These are phyloP conservation scores for Porites evermanni DNA, from an alignment of 92 coral and sea anemone species.

Conservation along the genomic window DNA sequence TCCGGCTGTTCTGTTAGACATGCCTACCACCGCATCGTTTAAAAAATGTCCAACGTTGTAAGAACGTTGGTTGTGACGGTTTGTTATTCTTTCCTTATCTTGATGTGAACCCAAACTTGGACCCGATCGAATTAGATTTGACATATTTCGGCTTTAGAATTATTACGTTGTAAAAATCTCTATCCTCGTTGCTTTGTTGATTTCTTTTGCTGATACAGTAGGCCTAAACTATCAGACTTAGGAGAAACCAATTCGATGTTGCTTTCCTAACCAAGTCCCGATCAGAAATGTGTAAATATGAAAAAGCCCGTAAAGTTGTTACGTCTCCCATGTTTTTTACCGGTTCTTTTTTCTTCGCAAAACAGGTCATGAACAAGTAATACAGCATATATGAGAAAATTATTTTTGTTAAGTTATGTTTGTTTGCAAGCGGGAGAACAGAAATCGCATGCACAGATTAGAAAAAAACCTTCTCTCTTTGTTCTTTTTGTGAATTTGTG, in stretches of 20 bases:
- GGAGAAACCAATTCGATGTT: background rate
- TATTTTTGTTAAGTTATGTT: background rate
- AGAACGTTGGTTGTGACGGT: slow-evolving; percentile 40
- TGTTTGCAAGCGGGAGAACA: slow-evolving; percentile 1
- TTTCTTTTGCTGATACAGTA: too few relatives aligned
- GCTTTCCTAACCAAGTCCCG: background rate
- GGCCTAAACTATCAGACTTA: background rate
- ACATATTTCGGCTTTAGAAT: background rate
- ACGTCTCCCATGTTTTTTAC: slow-evolving; percentile 1
- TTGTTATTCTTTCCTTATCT: background rate
- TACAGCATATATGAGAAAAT: background rate
- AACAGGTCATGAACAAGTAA: slow-evolving; percentile 53
- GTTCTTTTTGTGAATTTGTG: background rate
- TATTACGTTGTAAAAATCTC: too few relatives aligned
- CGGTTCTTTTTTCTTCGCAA: slow-evolving; percentile 19
- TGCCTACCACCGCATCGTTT: slow-evolving; percentile 72
- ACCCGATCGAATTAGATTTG: slow-evolving; percentile 3
- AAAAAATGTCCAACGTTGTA: slow-evolving; percentile 80
- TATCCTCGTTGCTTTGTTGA: too few relatives aligned
- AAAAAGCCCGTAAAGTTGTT: background rate
- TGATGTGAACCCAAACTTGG: background rate
- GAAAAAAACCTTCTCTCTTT: too few relatives aligned
- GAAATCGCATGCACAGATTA: background rate
- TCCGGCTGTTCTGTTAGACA: slow-evolving; percentile 74
- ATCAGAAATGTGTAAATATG: background rate